Evolutionary conservation across 2,888 invertebrate genomes (phyloP).

Genomic region (Diarsia brunnea): DNA sequence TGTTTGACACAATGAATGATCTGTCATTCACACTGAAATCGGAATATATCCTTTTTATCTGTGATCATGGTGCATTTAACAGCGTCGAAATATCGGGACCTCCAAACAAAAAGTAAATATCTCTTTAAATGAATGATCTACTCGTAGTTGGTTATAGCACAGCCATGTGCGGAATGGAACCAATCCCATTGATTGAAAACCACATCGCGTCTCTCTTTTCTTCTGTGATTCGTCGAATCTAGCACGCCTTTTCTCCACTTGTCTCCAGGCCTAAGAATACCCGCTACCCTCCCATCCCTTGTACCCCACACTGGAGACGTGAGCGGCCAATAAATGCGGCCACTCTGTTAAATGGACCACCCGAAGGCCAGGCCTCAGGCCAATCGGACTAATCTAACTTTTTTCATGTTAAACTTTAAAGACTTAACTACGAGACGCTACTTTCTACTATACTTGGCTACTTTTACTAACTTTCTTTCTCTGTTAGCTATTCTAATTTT

Average conservation of each 20-base stretch:
- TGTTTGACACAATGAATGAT: not conserved
- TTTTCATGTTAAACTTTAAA: conserved; percentile 80
- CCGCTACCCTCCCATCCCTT: conserved; percentile 43
- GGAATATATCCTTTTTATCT: too few species aligned
- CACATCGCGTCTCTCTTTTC: not conserved
- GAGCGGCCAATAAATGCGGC: conserved; percentile 83
- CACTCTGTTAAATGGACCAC: conserved; percentile 82
- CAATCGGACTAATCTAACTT: conserved; percentile 84
- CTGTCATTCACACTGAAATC: too few species aligned
- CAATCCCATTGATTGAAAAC: not conserved
- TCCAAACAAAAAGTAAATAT: too few species aligned
- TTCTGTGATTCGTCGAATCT: not conserved
- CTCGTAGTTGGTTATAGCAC: too few species aligned
- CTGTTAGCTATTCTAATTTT: conserved; percentile 48
- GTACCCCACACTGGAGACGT: conserved; percentile 70
- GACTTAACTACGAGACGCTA: conserved; percentile 62
- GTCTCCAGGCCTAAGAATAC: not conserved
- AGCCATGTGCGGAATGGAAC: not conserved
- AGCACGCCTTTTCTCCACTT: not conserved
- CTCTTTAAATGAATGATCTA: too few species aligned
- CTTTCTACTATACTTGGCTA: conserved; percentile 14
- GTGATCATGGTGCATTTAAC: too few species aligned
- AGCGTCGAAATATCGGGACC: too few species aligned
- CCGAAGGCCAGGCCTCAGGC: conserved; percentile 77
- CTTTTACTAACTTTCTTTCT: conserved; percentile 31